Conservation (phyloP, 2,888 invertebrate genomes). For the Ptilodon capucinus region DNA sequence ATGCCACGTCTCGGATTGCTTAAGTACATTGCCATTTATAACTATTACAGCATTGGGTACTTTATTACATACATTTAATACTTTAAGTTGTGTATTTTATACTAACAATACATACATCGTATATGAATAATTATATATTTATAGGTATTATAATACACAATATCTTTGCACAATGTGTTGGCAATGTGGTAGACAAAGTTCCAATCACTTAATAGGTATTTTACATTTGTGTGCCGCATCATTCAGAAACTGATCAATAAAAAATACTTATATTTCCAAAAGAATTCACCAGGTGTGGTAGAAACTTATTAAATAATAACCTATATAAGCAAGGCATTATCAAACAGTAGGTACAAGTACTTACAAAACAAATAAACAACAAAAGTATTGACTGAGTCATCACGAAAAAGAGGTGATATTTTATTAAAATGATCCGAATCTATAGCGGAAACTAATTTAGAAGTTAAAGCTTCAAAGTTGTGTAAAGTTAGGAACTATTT, state of each 20-base stretch:
- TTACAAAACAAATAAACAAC: too few relatives aligned
- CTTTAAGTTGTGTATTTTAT: constrained; percentile 73
- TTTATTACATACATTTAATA: constrained; percentile 67
- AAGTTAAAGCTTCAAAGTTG: too few relatives aligned
- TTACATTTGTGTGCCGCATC: constrained; percentile 23
- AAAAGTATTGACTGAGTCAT: too few relatives aligned
- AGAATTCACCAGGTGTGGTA: too few relatives aligned
- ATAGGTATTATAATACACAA: constrained; percentile 63
- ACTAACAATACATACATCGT: constrained; percentile 75
- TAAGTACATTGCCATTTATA: constrained; percentile 72
- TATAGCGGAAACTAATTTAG: too few relatives aligned
- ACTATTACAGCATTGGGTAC: constrained; percentile 70
- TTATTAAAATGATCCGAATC: too few relatives aligned
- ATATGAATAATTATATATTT: constrained; percentile 58
- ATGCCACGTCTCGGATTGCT: constrained; percentile 72
- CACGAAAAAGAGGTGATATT: too few relatives aligned
- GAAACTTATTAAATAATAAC: too few relatives aligned
- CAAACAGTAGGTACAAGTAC: too few relatives aligned
- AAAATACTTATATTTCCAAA: too few relatives aligned
- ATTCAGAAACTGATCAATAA: constrained; percentile 8
- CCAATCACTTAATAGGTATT: constrained; percentile 23
- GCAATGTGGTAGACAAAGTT: constrained; percentile 8
- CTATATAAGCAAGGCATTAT: too few relatives aligned
- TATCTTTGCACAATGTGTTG: constrained; percentile 53
- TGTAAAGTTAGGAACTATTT: too few relatives aligned